phyloP scores from a whole-genome alignment of 2,888 invertebrate genomes.

The Hypomecis punctinalis region DNA sequence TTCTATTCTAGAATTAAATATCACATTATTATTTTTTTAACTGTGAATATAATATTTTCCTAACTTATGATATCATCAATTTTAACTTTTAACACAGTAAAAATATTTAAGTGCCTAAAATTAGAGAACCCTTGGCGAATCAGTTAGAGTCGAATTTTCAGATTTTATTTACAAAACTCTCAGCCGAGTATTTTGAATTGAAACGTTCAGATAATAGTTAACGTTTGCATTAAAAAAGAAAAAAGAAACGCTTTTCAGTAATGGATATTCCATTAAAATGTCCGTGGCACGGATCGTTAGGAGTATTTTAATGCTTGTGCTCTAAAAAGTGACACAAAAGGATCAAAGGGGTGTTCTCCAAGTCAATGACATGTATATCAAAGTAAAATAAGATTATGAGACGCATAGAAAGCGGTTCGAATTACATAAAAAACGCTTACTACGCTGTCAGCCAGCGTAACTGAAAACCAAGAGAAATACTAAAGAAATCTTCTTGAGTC shows the following conservation, averaged over 20 bases:
- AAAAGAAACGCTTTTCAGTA: slow-evolving; percentile 13
- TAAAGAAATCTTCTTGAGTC: too few species aligned
- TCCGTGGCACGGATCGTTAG: slow-evolving; percentile 13
- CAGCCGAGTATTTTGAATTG: slow-evolving; percentile 15
- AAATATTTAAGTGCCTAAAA: background rate
- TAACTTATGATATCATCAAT: too few species aligned
- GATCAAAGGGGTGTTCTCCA: background rate
- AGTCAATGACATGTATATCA: background rate
- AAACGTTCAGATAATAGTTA: slow-evolving; percentile 24
- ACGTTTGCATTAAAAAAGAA: slow-evolving; percentile 17
- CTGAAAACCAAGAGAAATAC: too few species aligned
- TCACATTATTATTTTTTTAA: too few species aligned
- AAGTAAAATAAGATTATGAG: too few species aligned
- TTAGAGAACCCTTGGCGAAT: background rate
- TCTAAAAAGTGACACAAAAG: slow-evolving; percentile 1
- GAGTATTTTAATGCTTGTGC: background rate
- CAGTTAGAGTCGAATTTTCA: background rate
- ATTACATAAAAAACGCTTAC: too few species aligned
- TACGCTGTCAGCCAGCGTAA: too few species aligned
- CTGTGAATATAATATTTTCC: too few species aligned
- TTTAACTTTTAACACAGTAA: background rate
- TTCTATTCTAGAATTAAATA: too few species aligned
- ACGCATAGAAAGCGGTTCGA: background rate
- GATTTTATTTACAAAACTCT: slow-evolving; percentile 13
- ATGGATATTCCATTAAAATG: slow-evolving; percentile 30